Evolutionary conservation across 2,888 invertebrate species (phyloP).

Genomic region (Pterobdella sp.): DNA sequence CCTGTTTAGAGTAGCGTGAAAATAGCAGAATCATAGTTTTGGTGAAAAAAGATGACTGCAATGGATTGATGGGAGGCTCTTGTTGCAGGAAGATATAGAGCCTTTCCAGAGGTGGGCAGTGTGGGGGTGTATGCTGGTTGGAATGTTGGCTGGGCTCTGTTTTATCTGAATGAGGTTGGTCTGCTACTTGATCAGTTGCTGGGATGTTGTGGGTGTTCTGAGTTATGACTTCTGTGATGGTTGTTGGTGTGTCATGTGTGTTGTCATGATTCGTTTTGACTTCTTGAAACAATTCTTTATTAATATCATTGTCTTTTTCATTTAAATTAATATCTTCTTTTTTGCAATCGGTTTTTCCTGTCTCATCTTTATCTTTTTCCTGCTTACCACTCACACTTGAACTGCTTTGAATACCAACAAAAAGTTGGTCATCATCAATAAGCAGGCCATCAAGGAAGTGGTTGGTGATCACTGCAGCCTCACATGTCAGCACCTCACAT

Average conservation of each 20-base stretch:
- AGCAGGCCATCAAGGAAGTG: neutral
- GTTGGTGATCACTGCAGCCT: neutral
- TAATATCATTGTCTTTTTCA: too few species aligned
- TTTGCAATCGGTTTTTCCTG: conserved; percentile 64
- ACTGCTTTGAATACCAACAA: neutral
- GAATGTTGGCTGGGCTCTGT: conserved; percentile 71
- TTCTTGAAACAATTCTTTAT: neutral
- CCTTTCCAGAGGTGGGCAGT: conserved; percentile 67
- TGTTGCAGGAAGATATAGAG: conserved; percentile 80
- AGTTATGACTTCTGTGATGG: too few species aligned
- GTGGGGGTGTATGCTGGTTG: neutral
- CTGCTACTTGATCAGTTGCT: conserved; percentile 84
- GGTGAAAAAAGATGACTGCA: conserved; percentile 89
- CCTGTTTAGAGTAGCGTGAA: too few species aligned
- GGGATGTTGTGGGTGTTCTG: too few species aligned
- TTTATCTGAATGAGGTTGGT: conserved; percentile 80
- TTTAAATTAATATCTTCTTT: conserved; percentile 74
- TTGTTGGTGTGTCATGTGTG: conserved; percentile 6
- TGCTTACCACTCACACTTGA: neutral
- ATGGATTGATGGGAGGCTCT: conserved; percentile 79
- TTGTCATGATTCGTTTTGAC: neutral
- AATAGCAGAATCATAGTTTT: conserved; percentile 85
- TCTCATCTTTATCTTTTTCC: neutral
- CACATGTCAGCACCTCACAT: neutral
- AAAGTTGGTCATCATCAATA: neutral